Evolutionary conservation across 2,888 invertebrate genomes (phyloP), one percentile per base, ranked within the genome.

Genomic region (Phortica okadai): DNA sequence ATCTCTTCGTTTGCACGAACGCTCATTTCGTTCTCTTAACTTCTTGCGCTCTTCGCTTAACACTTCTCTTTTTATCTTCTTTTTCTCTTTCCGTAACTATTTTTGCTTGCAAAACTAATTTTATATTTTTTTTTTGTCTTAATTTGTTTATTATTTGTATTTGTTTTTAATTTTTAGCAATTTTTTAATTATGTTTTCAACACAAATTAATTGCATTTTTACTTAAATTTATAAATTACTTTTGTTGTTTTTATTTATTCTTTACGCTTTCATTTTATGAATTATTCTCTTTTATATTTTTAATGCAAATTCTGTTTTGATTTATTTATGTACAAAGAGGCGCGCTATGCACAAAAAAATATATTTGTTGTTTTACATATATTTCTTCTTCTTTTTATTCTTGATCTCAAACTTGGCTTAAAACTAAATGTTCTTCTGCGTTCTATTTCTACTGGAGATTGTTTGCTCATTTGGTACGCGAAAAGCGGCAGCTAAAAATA

Each of bases 51-150:
- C 54, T 56, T 56, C 16, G 10, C 16, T 21, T 59, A 16, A 59
- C 7, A 59, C 14, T 4, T 21, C 74, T 6, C 42, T 67, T 44
- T 70, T 42, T 62, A 58, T 64, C 45, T 70, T 44, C 50, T n/a
- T 75, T 66, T 73, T 56, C n/a, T 6, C n/a, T 44, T 58, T n/a
- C 74, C 74, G 66, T 69, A 72, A 58, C 67, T 81, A 73, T 83
- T 80, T 66, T 84, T 83, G 83, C 84, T 88, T 86, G 83, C 85
- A 87, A 86, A 86, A 87, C 83, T 86, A 85, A 81, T 80, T 79
- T 78, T 86, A 86, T 77, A 72, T 77, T 81, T 78, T 74, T 67
- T 66, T 78, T 79, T 82, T 80, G 45, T 79, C 50, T 74, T 45
- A 64, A 74, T 77, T 75, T 69, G 25, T 73, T 78, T 77, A 25